phyloP scores from a whole-genome alignment of 2,888 invertebrate species.

The Xestobium rufovillosum region DNA sequence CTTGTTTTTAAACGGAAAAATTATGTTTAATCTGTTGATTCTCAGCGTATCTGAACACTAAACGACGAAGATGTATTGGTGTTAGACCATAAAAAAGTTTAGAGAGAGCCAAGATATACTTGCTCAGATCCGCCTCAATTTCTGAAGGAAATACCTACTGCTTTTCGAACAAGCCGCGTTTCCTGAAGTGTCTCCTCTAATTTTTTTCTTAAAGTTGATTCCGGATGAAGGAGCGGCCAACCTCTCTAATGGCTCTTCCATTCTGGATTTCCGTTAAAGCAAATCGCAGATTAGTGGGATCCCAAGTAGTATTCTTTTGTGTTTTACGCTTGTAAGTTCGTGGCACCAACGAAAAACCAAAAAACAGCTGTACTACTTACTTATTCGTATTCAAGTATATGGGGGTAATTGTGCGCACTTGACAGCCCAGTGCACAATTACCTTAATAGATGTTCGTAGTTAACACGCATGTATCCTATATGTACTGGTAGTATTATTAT shows the following conservation, averaged over 20 bases:
- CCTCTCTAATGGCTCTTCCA: background rate
- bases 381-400: too few species aligned
- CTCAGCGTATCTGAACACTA: constrained; percentile 19
- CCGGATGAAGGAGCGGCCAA: background rate
- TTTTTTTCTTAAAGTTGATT: constrained; percentile 2
- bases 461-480: too few species aligned
- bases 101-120: constrained; percentile 13
- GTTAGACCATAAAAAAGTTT: constrained; percentile 21
- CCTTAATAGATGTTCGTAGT: too few species aligned
- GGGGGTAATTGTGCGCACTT: too few species aligned
- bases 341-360: too few species aligned
- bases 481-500: too few species aligned
- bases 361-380: too few species aligned
- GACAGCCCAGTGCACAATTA: too few species aligned
- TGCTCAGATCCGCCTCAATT: constrained; percentile 1
- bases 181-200: background rate
- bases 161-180: background rate
- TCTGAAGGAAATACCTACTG: background rate
- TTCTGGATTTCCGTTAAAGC: background rate
- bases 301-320: background rate
- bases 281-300: background rate
- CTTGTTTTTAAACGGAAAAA: constrained; percentile 7
- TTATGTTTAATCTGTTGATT: constrained; percentile 8
- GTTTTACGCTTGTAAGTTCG: constrained; percentile 1
- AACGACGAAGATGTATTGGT: constrained; percentile 11